Conservation (phyloP, 2,113 vertebrate genomes). For the Oceanites oceanicus region DNA sequence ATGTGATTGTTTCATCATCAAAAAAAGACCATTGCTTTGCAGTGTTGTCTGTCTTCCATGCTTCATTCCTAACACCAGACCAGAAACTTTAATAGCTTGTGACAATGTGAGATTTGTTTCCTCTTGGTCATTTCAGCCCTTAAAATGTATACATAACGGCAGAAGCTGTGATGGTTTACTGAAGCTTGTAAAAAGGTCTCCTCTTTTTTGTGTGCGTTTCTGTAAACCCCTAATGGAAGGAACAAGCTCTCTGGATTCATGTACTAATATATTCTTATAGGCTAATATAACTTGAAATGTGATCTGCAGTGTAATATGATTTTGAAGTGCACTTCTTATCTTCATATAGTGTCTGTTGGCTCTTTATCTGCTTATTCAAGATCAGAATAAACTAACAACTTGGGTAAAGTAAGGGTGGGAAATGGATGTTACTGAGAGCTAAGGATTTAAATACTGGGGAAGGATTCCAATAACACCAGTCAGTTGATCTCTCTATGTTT, state of each 20-base stretch:
- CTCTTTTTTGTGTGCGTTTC: background rate
- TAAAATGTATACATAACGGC: background rate
- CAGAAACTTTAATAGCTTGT: background rate
- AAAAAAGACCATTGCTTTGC: background rate
- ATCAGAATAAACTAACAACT: background rate
- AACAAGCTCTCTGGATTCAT: background rate
- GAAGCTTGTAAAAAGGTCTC: background rate
- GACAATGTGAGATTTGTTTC: background rate
- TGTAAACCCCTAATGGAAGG: background rate
- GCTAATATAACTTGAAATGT: background rate
- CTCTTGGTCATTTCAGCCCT: background rate
- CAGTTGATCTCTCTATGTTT: background rate
- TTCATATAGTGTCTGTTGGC: background rate
- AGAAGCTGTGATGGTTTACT: background rate
- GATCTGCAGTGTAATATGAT: constrained; percentile 11
- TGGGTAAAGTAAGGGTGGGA: background rate
- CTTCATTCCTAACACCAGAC: background rate
- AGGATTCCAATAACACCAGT: background rate
- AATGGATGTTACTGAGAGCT: background rate
- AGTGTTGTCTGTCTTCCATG: background rate
- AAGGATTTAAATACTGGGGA: background rate
- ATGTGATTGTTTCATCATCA: background rate
- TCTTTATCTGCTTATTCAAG: background rate
- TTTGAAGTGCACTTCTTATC: background rate
- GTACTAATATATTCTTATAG: background rate